Percentiles rank a stretch among this genome's conserved stretches.
Evolutionary conservation across 2,888 invertebrate species (phyloP).

Genomic region (Drepanosiphum platanoidis): DNA sequence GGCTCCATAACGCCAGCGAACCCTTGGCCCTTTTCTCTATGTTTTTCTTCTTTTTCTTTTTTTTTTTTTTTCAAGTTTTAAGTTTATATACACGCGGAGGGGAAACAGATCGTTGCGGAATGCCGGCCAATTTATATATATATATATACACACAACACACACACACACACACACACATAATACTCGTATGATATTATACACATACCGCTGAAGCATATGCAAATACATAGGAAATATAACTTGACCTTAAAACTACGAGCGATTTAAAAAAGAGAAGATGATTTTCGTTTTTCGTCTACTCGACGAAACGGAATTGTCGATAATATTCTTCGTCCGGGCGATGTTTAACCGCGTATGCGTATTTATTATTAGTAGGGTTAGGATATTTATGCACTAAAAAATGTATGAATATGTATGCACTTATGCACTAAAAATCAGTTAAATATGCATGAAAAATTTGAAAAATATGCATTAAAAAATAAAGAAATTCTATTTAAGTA

Average conservation of each 20-base stretch:
- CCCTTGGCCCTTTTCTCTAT: constrained; percentile 33
- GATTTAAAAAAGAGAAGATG: constrained; percentile 10
- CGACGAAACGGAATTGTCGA: neutral
- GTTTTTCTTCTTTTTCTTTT: neutral
- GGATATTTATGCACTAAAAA: no score
- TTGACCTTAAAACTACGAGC: neutral
- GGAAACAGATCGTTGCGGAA: constrained; percentile 45
- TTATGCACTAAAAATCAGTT: no score
- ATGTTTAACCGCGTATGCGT: no score
- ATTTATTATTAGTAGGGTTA: no score
- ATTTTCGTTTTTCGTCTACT: neutral
- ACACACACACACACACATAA: no score
- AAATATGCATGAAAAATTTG: no score
- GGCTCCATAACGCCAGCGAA: constrained; percentile 41
- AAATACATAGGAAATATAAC: constrained; percentile 26
- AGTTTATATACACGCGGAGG: constrained; percentile 17
- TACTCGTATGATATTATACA: no score
- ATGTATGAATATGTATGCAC: no score
- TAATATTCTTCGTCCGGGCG: neutral
- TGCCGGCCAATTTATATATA: constrained; percentile 28
- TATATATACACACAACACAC: neutral
- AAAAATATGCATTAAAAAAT: no score
- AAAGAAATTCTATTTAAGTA: no score
- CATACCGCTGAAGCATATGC: constrained; percentile 20
- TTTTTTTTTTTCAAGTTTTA: constrained; percentile 32